Conservation (phyloP, 2,888 invertebrate species). For the Taphrorychus bicolor region DNA sequence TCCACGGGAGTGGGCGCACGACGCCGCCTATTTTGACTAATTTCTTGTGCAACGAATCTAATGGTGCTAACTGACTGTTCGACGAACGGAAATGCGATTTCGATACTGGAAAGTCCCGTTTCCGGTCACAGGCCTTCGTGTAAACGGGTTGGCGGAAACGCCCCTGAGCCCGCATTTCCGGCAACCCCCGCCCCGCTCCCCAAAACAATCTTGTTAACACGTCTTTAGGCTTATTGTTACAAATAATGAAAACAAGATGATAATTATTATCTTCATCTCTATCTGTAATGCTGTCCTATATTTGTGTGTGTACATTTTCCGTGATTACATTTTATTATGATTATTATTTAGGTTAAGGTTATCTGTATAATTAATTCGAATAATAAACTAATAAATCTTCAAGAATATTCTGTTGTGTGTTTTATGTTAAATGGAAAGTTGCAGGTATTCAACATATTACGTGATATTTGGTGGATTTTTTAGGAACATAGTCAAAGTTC, state of each 20-base stretch:
- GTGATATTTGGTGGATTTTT: too few species aligned
- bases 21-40: constrained; percentile 43
- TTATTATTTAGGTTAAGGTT: constrained; percentile 18
- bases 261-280: constrained; percentile 50
- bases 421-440: background rate
- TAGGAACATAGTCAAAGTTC: too few species aligned
- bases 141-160: constrained; percentile 49
- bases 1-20: constrained; percentile 57
- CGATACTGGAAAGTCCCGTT: constrained; percentile 3
- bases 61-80: constrained; percentile 60
- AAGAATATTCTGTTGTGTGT: background rate
- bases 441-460: too few species aligned
- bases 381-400: background rate
- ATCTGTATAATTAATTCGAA: constrained; percentile 9
- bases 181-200: constrained; percentile 51
- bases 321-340: constrained; percentile 44
- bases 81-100: constrained; percentile 45
- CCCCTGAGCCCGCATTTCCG: constrained; percentile 56
- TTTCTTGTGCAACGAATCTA: constrained; percentile 58
- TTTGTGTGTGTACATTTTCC: constrained; percentile 60
- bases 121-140: constrained; percentile 29
- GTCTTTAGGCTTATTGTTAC: constrained; percentile 56
- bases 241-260: constrained; percentile 46
- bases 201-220: constrained; percentile 55
- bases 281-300: constrained; percentile 58